These are phyloP conservation scores for Crotalus helleri DNA, from an alignment of 2,113 vertebrate species.

Conservation along the genomic window DNA sequence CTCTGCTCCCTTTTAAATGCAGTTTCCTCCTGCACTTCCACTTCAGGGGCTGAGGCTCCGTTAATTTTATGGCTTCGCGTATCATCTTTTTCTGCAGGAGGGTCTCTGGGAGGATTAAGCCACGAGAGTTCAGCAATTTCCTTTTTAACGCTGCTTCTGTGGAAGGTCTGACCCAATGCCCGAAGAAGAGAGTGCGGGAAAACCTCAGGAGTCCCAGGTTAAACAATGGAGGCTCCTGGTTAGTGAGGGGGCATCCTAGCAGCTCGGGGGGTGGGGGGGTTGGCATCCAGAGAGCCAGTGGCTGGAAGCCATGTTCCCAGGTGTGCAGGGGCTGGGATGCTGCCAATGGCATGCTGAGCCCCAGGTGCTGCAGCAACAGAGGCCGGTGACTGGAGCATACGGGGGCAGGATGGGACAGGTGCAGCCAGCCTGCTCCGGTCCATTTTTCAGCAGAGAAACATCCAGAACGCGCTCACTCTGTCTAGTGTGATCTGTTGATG, in stretches of 20 bases:
- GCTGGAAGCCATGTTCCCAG: neutral
- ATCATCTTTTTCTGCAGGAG: neutral
- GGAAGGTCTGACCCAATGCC: conserved; percentile 34
- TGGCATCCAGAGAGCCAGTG: neutral
- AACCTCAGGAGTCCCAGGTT: conserved; percentile 52
- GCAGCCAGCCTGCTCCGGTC: neutral
- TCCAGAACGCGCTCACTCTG: neutral
- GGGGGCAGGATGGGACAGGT: neutral
- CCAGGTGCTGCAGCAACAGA: neutral
- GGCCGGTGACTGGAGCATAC: neutral
- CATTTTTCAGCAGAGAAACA: neutral
- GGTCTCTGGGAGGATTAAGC: conserved; percentile 2
- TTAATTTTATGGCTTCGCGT: conserved; percentile 42
- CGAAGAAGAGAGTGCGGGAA: neutral
- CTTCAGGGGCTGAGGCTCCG: neutral
- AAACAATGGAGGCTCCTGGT: conserved; percentile 23
- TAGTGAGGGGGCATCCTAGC: conserved; percentile 2
- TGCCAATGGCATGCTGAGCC: neutral
- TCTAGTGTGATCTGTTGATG: neutral
- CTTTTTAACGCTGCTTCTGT: conserved; percentile 46
- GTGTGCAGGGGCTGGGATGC: neutral
- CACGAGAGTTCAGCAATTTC: conserved; percentile 34
- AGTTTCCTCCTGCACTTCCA: neutral
- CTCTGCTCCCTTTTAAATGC: neutral
- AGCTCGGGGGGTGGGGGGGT: fast-evolving